A percentile compares a stretch with the other conserved stretches of the same genome.
Conservation (phyloP, 2,888 invertebrate species). For the Agonopterix arenella region DNA sequence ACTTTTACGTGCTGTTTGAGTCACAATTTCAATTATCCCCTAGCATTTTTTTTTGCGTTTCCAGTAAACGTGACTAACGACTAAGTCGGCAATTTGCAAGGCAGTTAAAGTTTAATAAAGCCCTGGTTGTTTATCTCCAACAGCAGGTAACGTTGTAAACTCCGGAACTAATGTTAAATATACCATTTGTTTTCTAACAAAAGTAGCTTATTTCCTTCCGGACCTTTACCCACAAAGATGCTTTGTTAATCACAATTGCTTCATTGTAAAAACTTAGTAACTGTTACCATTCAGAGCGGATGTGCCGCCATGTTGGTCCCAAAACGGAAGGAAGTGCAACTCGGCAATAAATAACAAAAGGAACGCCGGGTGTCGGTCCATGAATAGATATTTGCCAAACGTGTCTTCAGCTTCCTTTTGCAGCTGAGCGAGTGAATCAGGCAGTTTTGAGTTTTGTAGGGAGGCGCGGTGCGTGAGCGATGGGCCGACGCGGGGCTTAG, state of each 20-base stretch:
- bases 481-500: constrained; percentile 61
- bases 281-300: too few species aligned
- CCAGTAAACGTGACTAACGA: too few species aligned
- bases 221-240: constrained; percentile 21
- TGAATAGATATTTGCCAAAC: constrained; percentile 60
- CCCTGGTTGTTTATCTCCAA: neutral
- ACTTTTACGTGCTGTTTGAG: too few species aligned
- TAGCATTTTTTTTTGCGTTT: too few species aligned
- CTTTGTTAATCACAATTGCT: constrained; percentile 10
- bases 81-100: too few species aligned
- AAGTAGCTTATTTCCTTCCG: constrained; percentile 37
- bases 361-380: constrained; percentile 36
- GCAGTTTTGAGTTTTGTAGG: constrained; percentile 44
- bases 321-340: constrained; percentile 58
- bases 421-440: constrained; percentile 41
- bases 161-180: too few species aligned
- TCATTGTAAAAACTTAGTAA: too few species aligned
- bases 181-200: too few species aligned
- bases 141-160: constrained; percentile 5
- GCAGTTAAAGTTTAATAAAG: too few species aligned
- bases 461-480: constrained; percentile 61
- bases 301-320: neutral
- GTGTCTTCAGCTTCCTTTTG: constrained; percentile 53
- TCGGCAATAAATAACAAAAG: constrained; percentile 41
- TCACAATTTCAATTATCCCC: too few species aligned